Evolutionary conservation across 2,888 invertebrate species (phyloP).

Genomic region (Meta bourneti): DNA sequence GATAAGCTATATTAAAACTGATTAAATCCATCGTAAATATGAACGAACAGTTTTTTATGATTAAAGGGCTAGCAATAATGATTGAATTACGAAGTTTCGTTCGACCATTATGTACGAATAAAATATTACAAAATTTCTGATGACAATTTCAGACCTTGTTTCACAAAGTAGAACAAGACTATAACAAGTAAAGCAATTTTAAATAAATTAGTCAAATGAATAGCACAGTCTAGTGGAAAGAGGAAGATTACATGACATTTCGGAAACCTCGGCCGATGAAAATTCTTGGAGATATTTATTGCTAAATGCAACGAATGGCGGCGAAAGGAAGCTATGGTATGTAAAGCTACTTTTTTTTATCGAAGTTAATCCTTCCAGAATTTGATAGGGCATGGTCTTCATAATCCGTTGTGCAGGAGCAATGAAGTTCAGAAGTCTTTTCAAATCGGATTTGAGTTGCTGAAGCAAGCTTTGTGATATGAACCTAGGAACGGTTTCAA

Average conservation of each 20-base stretch:
- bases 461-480: conserved; percentile 10
- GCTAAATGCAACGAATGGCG: not conserved
- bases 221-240: not conserved
- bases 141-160: too few species aligned
- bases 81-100: too few species aligned
- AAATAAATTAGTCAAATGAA: not conserved
- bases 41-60: too few species aligned
- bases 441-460: conserved; percentile 31
- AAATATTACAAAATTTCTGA: too few species aligned
- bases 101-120: too few species aligned
- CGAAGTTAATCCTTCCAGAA: conserved; percentile 46
- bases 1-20: too few species aligned
- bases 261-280: not conserved
- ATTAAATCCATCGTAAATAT: too few species aligned
- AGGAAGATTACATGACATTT: not conserved
- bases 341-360: conserved; percentile 41
- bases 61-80: too few species aligned
- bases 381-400: conserved; percentile 47
- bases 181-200: not conserved
- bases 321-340: conserved; percentile 10
- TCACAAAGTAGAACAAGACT: too few species aligned
- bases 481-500: not conserved
- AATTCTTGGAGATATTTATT: not conserved
- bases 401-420: conserved; percentile 27
- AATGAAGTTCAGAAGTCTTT: conserved; percentile 9